Base-by-base conservation (phyloP, 1,140 invertebrate genomes). In the Drosophila nannoptera region DNA sequence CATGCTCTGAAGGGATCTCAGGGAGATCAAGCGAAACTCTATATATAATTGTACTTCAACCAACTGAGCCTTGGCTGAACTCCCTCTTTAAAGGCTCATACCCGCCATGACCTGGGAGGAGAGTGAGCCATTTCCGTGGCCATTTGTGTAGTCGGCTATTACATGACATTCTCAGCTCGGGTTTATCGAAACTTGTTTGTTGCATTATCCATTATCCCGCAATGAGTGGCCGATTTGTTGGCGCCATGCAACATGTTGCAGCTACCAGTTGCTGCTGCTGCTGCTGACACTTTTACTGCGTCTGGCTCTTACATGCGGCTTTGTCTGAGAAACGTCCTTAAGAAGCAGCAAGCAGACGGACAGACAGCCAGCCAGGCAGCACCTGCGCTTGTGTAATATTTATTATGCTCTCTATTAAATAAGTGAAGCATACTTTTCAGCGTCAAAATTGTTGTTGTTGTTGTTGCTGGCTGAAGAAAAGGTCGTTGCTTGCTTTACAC, bases 321-420 rank as follows among this genome's bases (percentile, higher is more conserved):
- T 73, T 69, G 66, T 73, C 58, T 58, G 54, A 46, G 35, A 35
- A 55, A 61, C 46, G 69, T 59, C 64, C 56, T 67, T 59, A 59
- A 71, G 55, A 42, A 29, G 11, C 62, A 52, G 32, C 35, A 69
- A 56, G 35, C 22, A 22, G 22, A 22, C 22, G 3, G 22, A 22
- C 22, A 22, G 22, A 22, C 22, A 22, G 22, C 22, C 22, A 22
- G 32, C 35, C 73, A 56, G 40, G 40, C 67, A 54, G 68, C 78
- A 86, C 81, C 77, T 81, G 81, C 45, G 78, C 77, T 86, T 86
- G 80, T 84, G 67, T 65, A 84, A 86, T 86, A 84, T 86, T 84
- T 84, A 84, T 84, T 84, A 68, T 62, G 73, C 80, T 86, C 76
- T 84, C 73, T 75, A 77, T 62, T 74, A 86, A 84, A 84, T 84